These are phyloP conservation scores for Cercopithecus mitis DNA, from an alignment of 2,797 vertebrate genomes.

Conservation along the genomic window DNA sequence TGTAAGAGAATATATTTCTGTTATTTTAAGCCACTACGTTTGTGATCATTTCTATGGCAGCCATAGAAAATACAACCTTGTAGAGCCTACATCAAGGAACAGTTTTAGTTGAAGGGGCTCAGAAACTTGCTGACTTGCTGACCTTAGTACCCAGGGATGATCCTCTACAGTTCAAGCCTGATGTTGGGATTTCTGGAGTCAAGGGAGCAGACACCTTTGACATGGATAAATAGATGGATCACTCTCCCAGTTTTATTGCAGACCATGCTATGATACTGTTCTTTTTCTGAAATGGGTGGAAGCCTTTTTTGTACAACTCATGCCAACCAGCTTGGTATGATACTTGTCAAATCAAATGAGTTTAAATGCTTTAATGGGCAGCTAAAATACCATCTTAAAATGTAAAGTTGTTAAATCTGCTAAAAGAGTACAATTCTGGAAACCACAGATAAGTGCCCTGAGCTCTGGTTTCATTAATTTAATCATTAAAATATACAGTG, in stretches of 20 bases:
- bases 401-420: background rate
- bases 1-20: background rate
- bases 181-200: background rate
- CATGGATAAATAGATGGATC: background rate
- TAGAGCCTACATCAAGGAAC: background rate
- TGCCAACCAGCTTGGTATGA: background rate
- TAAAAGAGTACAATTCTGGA: background rate
- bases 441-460: background rate
- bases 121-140: background rate
- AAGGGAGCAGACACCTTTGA: background rate
- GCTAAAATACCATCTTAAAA: constrained; percentile 16
- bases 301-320: background rate
- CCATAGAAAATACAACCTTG: background rate
- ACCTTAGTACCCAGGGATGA: background rate
- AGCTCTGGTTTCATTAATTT: background rate
- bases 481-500: constrained; percentile 1
- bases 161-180: background rate
- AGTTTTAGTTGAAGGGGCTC: background rate
- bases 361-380: constrained; percentile 15
- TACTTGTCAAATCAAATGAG: background rate
- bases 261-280: background rate
- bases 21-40: background rate
- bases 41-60: constrained; percentile 13
- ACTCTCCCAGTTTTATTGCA: background rate
- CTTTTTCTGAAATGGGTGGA: background rate